phyloP scores from a whole-genome alignment of 2,113 vertebrate genomes.

The Tragelaphus buxtoni region DNA sequence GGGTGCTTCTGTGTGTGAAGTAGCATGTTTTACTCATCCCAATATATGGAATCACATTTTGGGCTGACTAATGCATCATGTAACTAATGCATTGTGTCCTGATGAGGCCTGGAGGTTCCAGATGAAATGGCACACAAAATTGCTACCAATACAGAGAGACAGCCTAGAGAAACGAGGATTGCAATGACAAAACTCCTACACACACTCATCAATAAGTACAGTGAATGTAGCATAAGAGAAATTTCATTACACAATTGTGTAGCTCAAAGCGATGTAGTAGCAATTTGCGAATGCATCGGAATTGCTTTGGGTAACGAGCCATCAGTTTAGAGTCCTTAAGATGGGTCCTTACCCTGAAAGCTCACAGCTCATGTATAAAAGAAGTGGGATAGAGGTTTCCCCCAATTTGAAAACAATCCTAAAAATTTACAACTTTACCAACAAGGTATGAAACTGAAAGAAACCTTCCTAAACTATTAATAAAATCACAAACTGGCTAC shows the following conservation, averaged over 20 bases:
- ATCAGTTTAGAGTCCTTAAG: slow-evolving; percentile 38
- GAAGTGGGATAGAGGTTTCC: not conserved
- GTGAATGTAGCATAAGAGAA: not conserved
- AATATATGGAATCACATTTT: not conserved
- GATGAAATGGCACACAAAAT: not conserved
- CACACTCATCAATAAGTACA: not conserved
- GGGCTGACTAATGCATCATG: not conserved
- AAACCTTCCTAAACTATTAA: not conserved
- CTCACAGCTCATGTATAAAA: not conserved
- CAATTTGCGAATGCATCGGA: slow-evolving; percentile 31
- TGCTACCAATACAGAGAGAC: not conserved
- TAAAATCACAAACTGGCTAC: not conserved
- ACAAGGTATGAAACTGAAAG: not conserved
- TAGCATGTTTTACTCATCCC: not conserved
- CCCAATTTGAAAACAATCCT: not conserved
- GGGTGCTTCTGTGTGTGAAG: not conserved
- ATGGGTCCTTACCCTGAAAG: not conserved
- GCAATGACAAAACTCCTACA: not conserved
- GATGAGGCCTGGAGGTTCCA: not conserved
- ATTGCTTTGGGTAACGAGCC: slow-evolving; percentile 21
- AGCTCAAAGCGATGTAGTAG: not conserved
- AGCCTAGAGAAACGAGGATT: not conserved
- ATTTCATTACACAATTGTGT: slow-evolving; percentile 33
- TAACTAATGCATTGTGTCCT: not conserved
- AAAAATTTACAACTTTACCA: slow-evolving; percentile 1